Percentiles rank a stretch among this genome's conserved stretches.
Evolutionary conservation across 2,797 vertebrate species (phyloP).

Genomic region (Poliocrania exsul): DNA sequence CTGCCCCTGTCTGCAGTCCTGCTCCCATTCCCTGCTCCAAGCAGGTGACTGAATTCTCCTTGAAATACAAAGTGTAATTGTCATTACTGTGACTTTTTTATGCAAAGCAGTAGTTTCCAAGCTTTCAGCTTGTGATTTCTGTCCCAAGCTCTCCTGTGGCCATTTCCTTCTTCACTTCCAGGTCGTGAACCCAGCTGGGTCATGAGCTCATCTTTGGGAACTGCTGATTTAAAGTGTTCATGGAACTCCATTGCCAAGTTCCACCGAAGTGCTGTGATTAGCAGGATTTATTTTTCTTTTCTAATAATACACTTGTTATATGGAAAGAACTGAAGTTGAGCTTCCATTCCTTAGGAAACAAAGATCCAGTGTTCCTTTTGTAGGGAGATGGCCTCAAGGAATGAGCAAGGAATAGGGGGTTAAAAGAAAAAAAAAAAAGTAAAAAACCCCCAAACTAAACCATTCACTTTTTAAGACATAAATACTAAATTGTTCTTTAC

Average conservation of each 20-base stretch:
- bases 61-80: not conserved
- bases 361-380: constrained; percentile 10
- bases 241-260: not conserved
- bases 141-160: not conserved
- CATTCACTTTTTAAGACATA: not conserved
- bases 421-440: too few species aligned
- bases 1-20: not conserved
- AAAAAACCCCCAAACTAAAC: not conserved
- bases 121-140: not conserved
- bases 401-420: accelerated
- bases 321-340: not conserved
- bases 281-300: not conserved
- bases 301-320: constrained; percentile 5
- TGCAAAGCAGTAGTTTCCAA: not conserved
- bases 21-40: not conserved
- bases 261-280: not conserved
- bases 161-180: constrained; percentile 38
- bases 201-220: not conserved
- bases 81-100: not conserved
- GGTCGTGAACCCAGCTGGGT: not conserved
- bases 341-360: not conserved
- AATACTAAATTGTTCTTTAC: not conserved
- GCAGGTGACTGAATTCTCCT: not conserved
- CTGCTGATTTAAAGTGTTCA: not conserved
- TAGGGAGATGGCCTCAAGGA: not conserved